Evolutionary conservation across 1,140 invertebrate genomes (phyloP).

Genomic region (Wasmannia auropunctata): DNA sequence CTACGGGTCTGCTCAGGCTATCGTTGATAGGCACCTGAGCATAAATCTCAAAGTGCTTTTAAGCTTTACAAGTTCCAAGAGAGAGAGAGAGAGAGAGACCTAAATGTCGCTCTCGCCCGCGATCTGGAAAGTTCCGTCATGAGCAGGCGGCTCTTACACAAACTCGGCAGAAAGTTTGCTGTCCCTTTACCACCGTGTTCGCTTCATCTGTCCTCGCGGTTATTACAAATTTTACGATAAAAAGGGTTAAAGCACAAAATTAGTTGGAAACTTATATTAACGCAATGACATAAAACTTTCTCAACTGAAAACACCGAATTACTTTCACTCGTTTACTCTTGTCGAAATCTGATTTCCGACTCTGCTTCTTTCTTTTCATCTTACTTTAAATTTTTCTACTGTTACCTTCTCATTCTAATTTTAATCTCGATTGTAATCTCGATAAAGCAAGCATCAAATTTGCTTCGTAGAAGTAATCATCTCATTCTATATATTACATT

Average conservation of each 20-base stretch:
- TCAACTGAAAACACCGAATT: neutral
- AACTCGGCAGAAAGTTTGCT: conserved; percentile 53
- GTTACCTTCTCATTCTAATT: neutral
- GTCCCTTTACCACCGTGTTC: conserved; percentile 22
- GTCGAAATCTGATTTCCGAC: neutral
- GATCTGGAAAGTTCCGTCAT: conserved; percentile 67
- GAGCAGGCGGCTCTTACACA: neutral
- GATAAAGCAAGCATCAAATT: neutral
- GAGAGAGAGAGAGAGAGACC: conserved; percentile 53
- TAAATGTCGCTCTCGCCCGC: conserved; percentile 58
- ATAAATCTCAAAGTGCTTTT: conserved; percentile 76
- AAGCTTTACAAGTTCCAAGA: conserved; percentile 77
- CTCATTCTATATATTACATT: neutral
- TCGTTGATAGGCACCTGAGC: conserved; percentile 55
- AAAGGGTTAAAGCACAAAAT: conserved; percentile 58
- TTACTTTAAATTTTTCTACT: neutral
- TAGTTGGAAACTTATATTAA: conserved; percentile 49
- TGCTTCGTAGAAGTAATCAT: neutral
- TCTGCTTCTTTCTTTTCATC: neutral
- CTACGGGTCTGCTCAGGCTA: conserved; percentile 21
- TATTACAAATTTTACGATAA: conserved; percentile 61
- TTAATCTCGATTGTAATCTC: neutral
- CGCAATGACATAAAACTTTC: neutral
- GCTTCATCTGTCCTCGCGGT: conserved; percentile 17
- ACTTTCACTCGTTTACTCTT: neutral